phyloP scores from a whole-genome alignment of 2,797 vertebrate genomes.

The Typhlichthys eigenmanni region DNA sequence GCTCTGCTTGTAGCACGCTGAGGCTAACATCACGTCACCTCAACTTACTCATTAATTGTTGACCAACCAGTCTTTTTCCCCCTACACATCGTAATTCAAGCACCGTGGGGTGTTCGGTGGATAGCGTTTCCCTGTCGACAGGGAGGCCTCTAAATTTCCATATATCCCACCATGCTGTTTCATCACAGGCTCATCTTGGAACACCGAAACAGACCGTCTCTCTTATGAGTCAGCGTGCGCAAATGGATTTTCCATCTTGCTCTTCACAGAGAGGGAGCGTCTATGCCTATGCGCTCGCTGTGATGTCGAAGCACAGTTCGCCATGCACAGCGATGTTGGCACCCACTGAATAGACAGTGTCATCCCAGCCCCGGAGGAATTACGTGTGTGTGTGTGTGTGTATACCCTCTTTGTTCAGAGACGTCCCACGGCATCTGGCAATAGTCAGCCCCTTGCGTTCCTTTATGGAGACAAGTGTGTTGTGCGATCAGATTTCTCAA shows the following conservation, averaged over 20 bases:
- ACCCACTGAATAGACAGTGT: conserved; percentile 60
- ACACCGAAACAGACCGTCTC: conserved; percentile 47
- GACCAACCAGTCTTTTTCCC: conserved; percentile 1
- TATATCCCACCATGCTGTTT: conserved; percentile 46
- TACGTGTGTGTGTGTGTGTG: conserved; percentile 59
- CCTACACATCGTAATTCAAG: conserved; percentile 22
- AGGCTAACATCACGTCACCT: too few species aligned
- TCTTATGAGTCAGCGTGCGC: conserved; percentile 64
- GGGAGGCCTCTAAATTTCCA: conserved; percentile 59
- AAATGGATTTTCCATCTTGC: conserved; percentile 76
- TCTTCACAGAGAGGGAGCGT: conserved; percentile 64
- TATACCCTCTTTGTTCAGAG: conserved; percentile 64
- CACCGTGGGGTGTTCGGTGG: conserved; percentile 16
- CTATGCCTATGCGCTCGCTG: conserved; percentile 54
- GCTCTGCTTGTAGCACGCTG: too few species aligned
- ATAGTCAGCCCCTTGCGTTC: conserved; percentile 59
- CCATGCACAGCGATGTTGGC: conserved; percentile 55
- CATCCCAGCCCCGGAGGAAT: conserved; percentile 64
- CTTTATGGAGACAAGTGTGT: conserved; percentile 67
- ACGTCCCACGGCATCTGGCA: conserved; percentile 70
- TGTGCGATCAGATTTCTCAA: conserved; percentile 68
- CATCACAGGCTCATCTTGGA: conserved; percentile 55
- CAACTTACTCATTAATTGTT: conserved; percentile 17
- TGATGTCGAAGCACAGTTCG: conserved; percentile 65
- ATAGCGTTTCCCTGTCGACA: conserved; percentile 30